These are phyloP conservation scores for Rhaphigaster nebulosa DNA, from an alignment of 2,888 invertebrate species.

Conservation along the genomic window DNA sequence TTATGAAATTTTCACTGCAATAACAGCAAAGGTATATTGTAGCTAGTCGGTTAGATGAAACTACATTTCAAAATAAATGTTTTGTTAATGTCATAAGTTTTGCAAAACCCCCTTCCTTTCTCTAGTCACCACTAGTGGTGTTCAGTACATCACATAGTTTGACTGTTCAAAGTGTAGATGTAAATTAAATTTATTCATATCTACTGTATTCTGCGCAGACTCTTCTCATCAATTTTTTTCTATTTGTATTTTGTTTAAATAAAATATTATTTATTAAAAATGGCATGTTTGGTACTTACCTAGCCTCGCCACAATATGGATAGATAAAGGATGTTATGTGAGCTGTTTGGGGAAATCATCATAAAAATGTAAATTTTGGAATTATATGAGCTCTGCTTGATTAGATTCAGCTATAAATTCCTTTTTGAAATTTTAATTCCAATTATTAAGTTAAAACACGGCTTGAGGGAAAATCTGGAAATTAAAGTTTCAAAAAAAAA, in stretches of 20 bases:
- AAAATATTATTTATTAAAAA: too few species aligned
- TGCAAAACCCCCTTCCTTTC: neutral
- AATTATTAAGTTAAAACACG: too few species aligned
- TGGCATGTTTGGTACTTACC: too few species aligned
- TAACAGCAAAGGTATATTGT: neutral
- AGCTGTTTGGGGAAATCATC: neutral
- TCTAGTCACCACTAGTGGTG: neutral
- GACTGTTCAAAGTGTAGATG: neutral
- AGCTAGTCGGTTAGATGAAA: conserved; percentile 30
- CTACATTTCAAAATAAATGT: neutral
- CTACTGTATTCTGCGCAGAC: conserved; percentile 38
- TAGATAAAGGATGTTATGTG: neutral
- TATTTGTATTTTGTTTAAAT: neutral
- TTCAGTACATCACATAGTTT: neutral
- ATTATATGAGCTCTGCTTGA: too few species aligned
- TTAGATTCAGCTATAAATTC: too few species aligned
- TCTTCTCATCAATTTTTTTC: neutral
- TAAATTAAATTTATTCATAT: conserved; percentile 3
- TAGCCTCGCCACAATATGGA: neutral
- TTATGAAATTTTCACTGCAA: neutral
- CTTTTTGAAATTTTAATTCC: too few species aligned
- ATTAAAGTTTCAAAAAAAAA: too few species aligned
- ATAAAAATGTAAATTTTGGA: too few species aligned
- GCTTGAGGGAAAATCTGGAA: too few species aligned
- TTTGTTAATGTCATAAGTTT: neutral